Evolutionary conservation across 2,888 invertebrate genomes (phyloP).

Genomic region (Lypha dubia): DNA sequence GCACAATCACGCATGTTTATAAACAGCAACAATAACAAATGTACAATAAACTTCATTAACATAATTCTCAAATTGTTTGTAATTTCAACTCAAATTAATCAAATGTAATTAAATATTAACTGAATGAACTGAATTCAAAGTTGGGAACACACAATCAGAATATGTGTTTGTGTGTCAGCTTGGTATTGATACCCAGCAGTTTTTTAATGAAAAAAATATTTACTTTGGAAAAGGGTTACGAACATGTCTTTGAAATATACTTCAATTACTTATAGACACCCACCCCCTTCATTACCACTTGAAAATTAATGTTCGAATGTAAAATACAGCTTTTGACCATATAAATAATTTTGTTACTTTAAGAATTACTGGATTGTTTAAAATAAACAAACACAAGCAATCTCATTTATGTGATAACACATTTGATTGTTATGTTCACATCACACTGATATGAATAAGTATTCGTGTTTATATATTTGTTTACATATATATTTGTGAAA

Average conservation of each 20-base stretch:
- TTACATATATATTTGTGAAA: no score
- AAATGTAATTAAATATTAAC: slow-evolving; percentile 72
- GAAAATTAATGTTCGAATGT: no score
- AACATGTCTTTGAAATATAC: no score
- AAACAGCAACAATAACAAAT: slow-evolving; percentile 15
- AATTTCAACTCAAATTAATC: slow-evolving; percentile 70
- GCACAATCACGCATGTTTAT: background rate
- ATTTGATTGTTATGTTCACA: slow-evolving; percentile 53
- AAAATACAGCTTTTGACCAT: no score
- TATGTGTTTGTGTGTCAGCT: background rate
- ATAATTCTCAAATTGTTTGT: slow-evolving; percentile 70
- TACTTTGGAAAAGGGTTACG: no score
- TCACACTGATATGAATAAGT: slow-evolving; percentile 18
- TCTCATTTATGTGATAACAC: slow-evolving; percentile 36
- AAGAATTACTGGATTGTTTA: background rate
- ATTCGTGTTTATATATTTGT: background rate
- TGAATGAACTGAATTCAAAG: slow-evolving; percentile 35
- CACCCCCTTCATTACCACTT: no score
- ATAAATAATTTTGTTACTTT: background rate
- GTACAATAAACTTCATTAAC: slow-evolving; percentile 66
- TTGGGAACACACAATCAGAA: background rate
- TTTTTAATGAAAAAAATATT: no score
- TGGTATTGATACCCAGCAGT: background rate
- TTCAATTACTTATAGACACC: no score
- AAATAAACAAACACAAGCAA: slow-evolving; percentile 13